Evolutionary conservation across 2,888 invertebrate species (phyloP).

Genomic region (Ariolimax columbianus): DNA sequence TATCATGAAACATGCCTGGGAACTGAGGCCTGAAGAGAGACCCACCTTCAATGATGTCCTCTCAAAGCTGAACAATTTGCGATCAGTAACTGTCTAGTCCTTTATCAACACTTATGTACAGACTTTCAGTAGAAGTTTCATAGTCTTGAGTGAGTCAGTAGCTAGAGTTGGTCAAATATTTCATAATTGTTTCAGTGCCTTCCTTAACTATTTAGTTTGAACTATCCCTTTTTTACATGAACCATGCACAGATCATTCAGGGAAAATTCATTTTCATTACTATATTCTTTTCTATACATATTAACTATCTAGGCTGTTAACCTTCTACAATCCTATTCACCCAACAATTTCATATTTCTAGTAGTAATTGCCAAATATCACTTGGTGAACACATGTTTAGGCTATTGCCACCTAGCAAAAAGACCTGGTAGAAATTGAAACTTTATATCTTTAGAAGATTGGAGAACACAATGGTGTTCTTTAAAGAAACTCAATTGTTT

Average conservation of each 20-base stretch:
- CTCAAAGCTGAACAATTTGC: slow-evolving; percentile 81
- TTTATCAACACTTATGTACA: background rate
- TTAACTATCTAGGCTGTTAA: no score
- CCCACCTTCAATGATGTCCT: slow-evolving; percentile 91
- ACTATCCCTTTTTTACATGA: background rate
- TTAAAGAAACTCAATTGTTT: no score
- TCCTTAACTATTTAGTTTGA: slow-evolving; percentile 16
- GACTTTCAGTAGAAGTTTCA: background rate
- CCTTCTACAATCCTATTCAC: no score
- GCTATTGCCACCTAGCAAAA: no score
- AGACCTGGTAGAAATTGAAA: no score
- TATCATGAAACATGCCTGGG: slow-evolving; percentile 98
- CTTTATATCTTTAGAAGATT: no score
- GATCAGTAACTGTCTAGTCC: slow-evolving; percentile 67
- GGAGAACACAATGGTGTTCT: no score
- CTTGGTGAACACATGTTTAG: no score
- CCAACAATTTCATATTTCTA: no score
- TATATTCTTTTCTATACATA: no score
- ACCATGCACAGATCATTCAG: background rate
- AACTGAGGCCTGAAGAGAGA: slow-evolving; percentile 90
- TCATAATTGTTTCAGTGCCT: slow-evolving; percentile 20
- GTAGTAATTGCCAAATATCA: no score
- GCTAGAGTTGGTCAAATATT: background rate
- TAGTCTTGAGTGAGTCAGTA: slow-evolving; percentile 20
- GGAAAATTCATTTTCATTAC: no score